phyloP scores from a whole-genome alignment of 1,140 invertebrate genomes.

The Lepidotrigona ventralis region DNA sequence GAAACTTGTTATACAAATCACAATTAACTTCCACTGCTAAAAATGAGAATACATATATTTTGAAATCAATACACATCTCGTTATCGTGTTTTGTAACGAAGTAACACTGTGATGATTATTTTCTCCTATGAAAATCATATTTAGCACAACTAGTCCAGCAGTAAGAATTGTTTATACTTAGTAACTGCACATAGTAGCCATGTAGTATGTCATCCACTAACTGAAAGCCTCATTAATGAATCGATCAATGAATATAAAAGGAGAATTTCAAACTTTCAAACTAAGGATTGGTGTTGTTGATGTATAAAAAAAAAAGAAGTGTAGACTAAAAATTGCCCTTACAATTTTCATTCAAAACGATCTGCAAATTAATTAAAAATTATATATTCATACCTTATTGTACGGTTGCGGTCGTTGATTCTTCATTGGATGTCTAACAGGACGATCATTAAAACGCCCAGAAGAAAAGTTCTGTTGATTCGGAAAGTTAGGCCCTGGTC shows the following conservation, averaged over 20 bases:
- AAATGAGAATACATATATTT: constrained; percentile 50
- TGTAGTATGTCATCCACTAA: constrained; percentile 52
- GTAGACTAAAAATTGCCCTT: constrained; percentile 54
- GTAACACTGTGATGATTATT: constrained; percentile 42
- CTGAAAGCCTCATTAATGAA: constrained; percentile 59
- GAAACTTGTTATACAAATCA: constrained; percentile 48
- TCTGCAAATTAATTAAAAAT: constrained; percentile 28
- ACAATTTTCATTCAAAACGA: constrained; percentile 50
- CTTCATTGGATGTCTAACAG: constrained; percentile 72
- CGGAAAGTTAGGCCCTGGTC: constrained; percentile 73
- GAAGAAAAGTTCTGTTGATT: constrained; percentile 75
- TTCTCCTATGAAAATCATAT: constrained; percentile 38
- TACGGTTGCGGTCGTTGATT: constrained; percentile 78
- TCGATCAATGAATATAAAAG: constrained; percentile 48
- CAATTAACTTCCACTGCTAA: constrained; percentile 55
- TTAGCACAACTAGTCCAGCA: constrained; percentile 48
- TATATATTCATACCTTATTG: constrained; percentile 75
- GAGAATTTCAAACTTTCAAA: constrained; percentile 53
- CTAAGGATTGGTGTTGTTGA: constrained; percentile 48
- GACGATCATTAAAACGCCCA: constrained; percentile 75
- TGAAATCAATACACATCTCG: constrained; percentile 60
- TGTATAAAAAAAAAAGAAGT: constrained; percentile 45
- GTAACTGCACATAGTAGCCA: constrained; percentile 48
- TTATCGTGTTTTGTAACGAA: constrained; percentile 54
- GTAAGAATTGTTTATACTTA: constrained; percentile 53